phyloP scores from a whole-genome alignment of 2,888 invertebrate species.

The Hirtodrosophila histrioides region DNA sequence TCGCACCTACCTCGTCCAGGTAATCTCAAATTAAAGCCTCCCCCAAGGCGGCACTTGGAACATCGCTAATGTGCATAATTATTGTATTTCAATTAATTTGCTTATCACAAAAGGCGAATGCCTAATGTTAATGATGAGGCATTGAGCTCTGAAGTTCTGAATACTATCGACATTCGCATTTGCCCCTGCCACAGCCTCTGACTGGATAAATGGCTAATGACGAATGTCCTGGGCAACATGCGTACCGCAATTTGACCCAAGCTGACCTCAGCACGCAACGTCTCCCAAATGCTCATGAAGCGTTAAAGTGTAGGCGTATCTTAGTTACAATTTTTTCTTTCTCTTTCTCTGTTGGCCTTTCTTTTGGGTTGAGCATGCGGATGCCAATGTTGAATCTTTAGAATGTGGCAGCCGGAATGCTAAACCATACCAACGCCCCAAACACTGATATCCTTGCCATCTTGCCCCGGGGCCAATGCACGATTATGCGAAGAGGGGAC shows the following conservation, averaged over 20 bases:
- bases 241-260: constrained; percentile 41
- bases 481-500: constrained; percentile 21
- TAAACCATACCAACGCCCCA: constrained; percentile 19
- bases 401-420: constrained; percentile 42
- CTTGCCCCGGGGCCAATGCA: constrained; percentile 33
- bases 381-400: constrained; percentile 51
- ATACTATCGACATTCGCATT: constrained; percentile 48
- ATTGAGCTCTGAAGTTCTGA: constrained; percentile 13
- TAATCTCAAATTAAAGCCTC: constrained; percentile 12
- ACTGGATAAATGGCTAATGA: constrained; percentile 49
- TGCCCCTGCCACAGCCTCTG: constrained; percentile 2
- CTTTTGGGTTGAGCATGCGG: constrained; percentile 22
- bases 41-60: background rate
- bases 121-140: constrained; percentile 16
- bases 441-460: constrained; percentile 13
- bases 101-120: constrained; percentile 35
- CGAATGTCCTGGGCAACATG: constrained; percentile 43
- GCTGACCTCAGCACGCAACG: constrained; percentile 53
- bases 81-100: constrained; percentile 61
- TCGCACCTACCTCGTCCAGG: constrained; percentile 6
- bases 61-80: constrained; percentile 49
- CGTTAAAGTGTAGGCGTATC: constrained; percentile 44
- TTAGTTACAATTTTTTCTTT: constrained; percentile 1
- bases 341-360: constrained; percentile 4
- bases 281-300: constrained; percentile 15